These are phyloP conservation scores for Paramacrobiotus metropolitanus DNA, from an alignment of 1,140 invertebrate species.

Conservation along the genomic window DNA sequence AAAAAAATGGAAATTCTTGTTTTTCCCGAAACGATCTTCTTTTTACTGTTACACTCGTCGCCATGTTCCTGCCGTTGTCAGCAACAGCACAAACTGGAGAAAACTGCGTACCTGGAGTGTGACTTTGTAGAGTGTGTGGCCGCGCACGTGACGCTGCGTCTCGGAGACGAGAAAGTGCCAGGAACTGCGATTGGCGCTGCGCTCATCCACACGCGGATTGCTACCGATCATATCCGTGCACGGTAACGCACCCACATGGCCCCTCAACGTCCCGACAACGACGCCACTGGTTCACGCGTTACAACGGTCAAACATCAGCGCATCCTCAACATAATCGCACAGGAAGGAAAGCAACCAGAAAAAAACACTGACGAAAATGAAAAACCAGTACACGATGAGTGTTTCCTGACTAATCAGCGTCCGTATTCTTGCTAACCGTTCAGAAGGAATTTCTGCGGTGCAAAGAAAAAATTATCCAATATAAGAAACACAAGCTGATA, in stretches of 20 bases:
- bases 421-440: not conserved
- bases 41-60: not conserved
- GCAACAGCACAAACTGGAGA: too few relatives aligned
- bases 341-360: not conserved
- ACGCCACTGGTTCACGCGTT: not conserved
- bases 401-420: too few relatives aligned
- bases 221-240: not conserved
- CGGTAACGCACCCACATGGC: not conserved
- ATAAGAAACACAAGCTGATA: not conserved
- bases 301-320: not conserved
- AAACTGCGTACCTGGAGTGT: not conserved
- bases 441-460: not conserved
- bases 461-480: not conserved
- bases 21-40: not conserved
- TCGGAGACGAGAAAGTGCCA: conserved; percentile 3
- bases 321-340: not conserved
- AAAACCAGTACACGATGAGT: too few relatives aligned
- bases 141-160: not conserved
- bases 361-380: not conserved
- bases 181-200: not conserved
- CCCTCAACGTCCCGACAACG: not conserved
- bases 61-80: too few relatives aligned
- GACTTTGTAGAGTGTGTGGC: not conserved
- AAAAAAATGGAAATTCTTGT: not conserved
- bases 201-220: not conserved